Conservation (phyloP, 2,113 vertebrate species). For the Charadrius vociferus region DNA sequence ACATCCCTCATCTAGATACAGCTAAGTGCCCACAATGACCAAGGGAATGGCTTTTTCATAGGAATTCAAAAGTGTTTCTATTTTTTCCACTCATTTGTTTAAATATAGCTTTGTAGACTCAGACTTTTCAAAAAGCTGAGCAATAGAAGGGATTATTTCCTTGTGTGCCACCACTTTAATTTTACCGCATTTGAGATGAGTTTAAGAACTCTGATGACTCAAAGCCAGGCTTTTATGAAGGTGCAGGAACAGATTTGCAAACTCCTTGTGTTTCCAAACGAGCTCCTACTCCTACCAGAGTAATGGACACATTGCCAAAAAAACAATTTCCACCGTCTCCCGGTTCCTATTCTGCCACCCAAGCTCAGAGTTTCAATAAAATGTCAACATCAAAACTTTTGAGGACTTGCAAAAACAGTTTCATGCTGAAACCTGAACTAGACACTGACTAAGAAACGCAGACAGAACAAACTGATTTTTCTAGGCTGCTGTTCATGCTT, state of each 20-base stretch:
- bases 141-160: not conserved
- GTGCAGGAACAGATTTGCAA: not conserved
- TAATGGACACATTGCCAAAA: not conserved
- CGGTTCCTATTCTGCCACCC: not conserved
- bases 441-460: not conserved
- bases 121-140: not conserved
- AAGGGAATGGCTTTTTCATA: not conserved
- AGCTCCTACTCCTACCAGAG: not conserved
- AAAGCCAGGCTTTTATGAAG: not conserved
- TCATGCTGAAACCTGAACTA: not conserved
- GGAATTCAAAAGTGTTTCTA: not conserved
- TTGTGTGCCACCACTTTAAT: not conserved
- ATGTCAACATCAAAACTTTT: fast-evolving
- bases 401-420: not conserved
- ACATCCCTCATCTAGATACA: not conserved
- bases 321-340: not conserved
- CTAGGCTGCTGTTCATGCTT: not conserved
- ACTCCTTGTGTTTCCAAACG: not conserved
- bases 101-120: not conserved
- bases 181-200: not conserved
- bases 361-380: not conserved
- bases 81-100: not conserved
- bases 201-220: not conserved
- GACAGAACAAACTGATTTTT: not conserved
- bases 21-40: not conserved